Evolutionary conservation across 1,140 invertebrate genomes (phyloP), one percentile per base, ranked within the genome.

Genomic region (Solenopsis fugax): DNA sequence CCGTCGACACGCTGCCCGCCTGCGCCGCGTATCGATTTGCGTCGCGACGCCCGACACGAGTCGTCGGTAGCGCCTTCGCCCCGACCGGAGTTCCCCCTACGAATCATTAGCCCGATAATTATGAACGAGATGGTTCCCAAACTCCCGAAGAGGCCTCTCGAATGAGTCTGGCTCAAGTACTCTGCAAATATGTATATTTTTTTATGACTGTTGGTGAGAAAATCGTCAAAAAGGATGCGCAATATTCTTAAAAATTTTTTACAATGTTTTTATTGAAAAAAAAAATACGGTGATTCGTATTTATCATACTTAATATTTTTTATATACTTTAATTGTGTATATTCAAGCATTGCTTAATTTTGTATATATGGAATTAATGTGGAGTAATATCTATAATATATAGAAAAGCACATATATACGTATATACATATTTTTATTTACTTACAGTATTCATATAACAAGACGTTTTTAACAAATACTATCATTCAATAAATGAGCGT

Each of bases 11-110:
- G 41, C 80, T 69, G 80, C 80, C 80, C 80, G 80, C 80, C 80
- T 84, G 69, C 85, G 88, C 41, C 82, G 84, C 69, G 90, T 91
- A 91, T 91, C 90, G 91, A 91, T 91, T 90, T 54, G 75, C 58
- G 82, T 65, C 75, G 86, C 89, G 89, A 89, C 87, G 80, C 69
- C 54, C 54, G 71, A 73, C 84, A 85, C 88, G 89, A 76, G 62
- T 69, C 80, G 78, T 64, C 56, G 73, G 85, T 69, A 90, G 90
- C 89, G 89, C 86, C 81, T 91, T 88, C 77, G 75, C 54, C 50
- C 89, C 62, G n/a, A 60, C 4, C 54, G 1, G 6, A 24, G 54
- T 73, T 75, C n/a, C 29, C 80, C 41, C 24, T 60, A 37, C 54
- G 67, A 69, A 81, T 81, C 45, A 56, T 69, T 41, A 78, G 29